Conservation (phyloP, 2,113 vertebrate genomes). For the Leptobrachium ailaonicum region DNA sequence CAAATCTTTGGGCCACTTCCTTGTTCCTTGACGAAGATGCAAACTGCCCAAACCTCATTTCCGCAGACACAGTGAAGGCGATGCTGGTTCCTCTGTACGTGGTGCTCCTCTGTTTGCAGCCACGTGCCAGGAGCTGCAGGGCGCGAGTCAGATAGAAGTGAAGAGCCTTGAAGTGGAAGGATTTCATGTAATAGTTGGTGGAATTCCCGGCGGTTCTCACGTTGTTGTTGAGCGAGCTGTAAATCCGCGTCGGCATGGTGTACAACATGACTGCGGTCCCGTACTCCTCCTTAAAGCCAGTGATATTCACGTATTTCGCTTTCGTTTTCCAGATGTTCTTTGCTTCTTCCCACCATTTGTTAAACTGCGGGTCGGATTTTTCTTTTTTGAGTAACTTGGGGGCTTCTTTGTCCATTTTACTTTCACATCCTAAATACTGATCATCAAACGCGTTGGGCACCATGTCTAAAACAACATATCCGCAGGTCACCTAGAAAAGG, state of each 20-base stretch:
- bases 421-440: conserved; percentile 62
- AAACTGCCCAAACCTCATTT: conserved; percentile 60
- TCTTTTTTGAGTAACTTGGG: conserved; percentile 53
- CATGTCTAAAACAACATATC: conserved; percentile 52
- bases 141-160: conserved; percentile 45
- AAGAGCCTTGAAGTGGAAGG: conserved; percentile 36
- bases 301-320: conserved; percentile 40
- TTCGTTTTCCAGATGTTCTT: conserved; percentile 48
- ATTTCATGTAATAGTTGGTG: conserved; percentile 5
- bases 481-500: no score
- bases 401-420: conserved; percentile 1
- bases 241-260: conserved; percentile 32
- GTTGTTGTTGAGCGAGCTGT: neutral
- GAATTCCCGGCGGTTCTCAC: conserved; percentile 11
- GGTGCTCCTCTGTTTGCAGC: neutral
- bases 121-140: conserved; percentile 17
- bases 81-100: conserved; percentile 53
- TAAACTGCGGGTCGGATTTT: conserved; percentile 25
- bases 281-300: conserved; percentile 55
- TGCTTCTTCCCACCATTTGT: conserved; percentile 53
- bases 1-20: conserved; percentile 54
- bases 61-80: conserved; percentile 47
- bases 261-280: conserved; percentile 58
- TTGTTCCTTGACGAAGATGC: conserved; percentile 57
- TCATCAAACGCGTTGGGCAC: conserved; percentile 64